Evolutionary conservation across 2,888 invertebrate species (phyloP), one percentile per base, ranked within the genome.

Genomic region (Callyntrura guangdongensis): DNA sequence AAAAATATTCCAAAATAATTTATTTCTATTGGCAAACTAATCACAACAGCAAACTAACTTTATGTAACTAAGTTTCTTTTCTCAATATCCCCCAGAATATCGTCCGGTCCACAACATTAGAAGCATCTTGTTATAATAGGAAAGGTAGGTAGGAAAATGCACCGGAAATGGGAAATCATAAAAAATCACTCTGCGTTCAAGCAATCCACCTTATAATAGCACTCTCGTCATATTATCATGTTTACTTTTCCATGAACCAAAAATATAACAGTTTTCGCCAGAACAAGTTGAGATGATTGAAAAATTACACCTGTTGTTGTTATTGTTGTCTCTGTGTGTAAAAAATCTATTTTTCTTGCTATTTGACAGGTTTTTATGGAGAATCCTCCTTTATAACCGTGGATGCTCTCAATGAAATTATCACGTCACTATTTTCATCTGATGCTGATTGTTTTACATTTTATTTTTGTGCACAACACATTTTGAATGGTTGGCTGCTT

Each of bases 211-310:
- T 6, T 6, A 36, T 11, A 8, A 49, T 49, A 49, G 49, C 49
- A 36, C 36, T 4, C 36, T 4, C 36, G 6, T 6, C 36, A 20
- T 47, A 72, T 77, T 77, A 49, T 25, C 36, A 5, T 12, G 53
- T 20, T 77, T 77, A 77, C 12, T 53, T 77, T 77, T 53, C 53
- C 77, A 77, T 77, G 74, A 74, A 74, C 4, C 9, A 45, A 20
- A 36, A 69, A 11, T 1, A 69, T 6, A 61, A 20, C 61, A 4
- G 9, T 36, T 36, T 36, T 36, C 36, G 36, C 36, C 36, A 36
- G 36, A 36, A 64, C 14, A 11, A 27, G 8, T 67, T n/a, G 3
- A 47, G 20, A 14, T 74, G 47, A 77, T 77, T 77, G 49, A n/a
- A 53, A 77, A 77, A 77, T 77, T 77, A 25, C 49, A 49, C 20